A percentile compares a stretch with the other conserved stretches of the same genome.
Evolutionary conservation across 2,113 vertebrate genomes (phyloP).

Genomic region (Telmatochromis brachygnathus): DNA sequence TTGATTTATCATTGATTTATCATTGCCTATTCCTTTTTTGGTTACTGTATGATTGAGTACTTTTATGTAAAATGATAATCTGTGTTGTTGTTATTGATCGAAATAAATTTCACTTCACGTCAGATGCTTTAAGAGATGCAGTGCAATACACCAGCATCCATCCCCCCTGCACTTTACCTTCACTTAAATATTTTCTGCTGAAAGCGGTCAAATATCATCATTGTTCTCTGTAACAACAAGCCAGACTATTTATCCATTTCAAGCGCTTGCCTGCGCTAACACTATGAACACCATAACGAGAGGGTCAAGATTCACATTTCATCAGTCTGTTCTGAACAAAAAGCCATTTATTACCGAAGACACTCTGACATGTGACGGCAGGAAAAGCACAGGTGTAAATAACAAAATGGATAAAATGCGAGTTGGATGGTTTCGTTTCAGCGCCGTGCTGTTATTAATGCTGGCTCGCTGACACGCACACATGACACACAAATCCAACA

Average conservation of each 20-base stretch:
- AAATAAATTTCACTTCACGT: not conserved
- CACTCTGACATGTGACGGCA: not conserved
- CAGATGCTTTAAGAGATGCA: not conserved
- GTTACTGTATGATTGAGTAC: not conserved
- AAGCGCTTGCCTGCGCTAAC: not conserved
- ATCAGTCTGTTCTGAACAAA: not conserved
- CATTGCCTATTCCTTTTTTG: not conserved
- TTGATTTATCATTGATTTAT: rapidly evolving
- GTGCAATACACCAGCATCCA: not conserved
- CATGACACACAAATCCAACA: not conserved
- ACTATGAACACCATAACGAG: not conserved
- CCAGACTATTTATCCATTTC: not conserved
- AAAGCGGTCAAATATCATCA: not conserved
- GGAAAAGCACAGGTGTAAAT: not conserved
- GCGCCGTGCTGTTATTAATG: not conserved
- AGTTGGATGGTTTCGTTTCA: not conserved
- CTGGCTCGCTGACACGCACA: not conserved
- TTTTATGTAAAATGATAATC: too few species aligned
- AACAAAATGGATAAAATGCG: not conserved
- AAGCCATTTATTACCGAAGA: not conserved
- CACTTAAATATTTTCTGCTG: not conserved
- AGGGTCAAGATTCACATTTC: not conserved
- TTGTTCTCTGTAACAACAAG: not conserved
- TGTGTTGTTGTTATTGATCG: too few species aligned
- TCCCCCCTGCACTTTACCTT: not conserved